phyloP scores from a whole-genome alignment of 2,888 invertebrate genomes.

The Venustoraphidia nigricollis region DNA sequence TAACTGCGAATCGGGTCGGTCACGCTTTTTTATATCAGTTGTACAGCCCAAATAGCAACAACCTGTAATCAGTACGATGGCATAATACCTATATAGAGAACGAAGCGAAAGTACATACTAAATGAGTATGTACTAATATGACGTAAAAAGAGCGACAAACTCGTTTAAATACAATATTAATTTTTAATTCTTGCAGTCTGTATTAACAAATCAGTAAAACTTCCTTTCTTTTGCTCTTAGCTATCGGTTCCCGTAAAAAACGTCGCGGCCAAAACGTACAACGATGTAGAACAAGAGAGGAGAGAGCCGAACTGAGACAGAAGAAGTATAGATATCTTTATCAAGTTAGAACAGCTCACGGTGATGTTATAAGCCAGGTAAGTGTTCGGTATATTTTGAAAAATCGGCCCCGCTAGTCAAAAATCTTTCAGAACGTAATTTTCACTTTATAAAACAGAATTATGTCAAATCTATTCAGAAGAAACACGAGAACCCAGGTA shows the following conservation, averaged over 20 bases:
- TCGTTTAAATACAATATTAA: no score
- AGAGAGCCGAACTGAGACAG: conserved; percentile 64
- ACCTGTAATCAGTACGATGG: no score
- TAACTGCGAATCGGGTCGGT: no score
- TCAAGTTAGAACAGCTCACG: conserved; percentile 77
- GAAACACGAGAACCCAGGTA: conserved; percentile 41
- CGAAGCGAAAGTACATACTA: no score
- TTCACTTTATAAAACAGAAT: conserved; percentile 33
- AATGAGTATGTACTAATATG: no score
- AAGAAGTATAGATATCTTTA: conserved; percentile 77
- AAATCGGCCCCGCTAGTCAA: no score
- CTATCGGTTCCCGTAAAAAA: conserved; percentile 31
- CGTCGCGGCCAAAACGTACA: conserved; percentile 25
- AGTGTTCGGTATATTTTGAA: not conserved
- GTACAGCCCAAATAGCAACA: no score
- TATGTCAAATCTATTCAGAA: conserved; percentile 67
- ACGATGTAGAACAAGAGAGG: conserved; percentile 49
- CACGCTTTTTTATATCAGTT: no score
- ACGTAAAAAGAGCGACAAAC: no score
- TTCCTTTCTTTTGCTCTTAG: conserved; percentile 11
- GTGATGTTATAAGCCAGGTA: conserved; percentile 81
- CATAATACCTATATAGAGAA: no score
- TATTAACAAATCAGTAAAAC: no score
- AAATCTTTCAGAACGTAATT: not conserved
- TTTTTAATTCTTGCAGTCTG: no score